Percentiles rank a stretch among this genome's conserved stretches.
Evolutionary conservation across 92 coral and sea anemone species (phyloP).

Genomic region (Siderastrea siderea): DNA sequence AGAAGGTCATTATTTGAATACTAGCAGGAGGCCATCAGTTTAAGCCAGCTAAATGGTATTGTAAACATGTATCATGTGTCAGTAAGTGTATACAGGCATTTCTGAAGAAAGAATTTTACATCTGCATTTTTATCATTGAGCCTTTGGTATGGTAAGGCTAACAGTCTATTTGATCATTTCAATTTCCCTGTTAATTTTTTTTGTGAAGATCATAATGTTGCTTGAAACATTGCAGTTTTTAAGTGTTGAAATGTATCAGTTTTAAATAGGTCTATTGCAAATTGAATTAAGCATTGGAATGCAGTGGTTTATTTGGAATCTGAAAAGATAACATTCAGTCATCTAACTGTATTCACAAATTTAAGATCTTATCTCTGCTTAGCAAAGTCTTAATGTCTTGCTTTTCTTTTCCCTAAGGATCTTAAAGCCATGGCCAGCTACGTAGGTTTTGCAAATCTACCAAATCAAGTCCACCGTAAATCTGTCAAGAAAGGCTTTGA

Average conservation of each 20-base stretch:
- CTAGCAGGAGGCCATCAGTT: too few relatives aligned
- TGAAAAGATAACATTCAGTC: too few relatives aligned
- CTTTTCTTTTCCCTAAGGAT: constrained; percentile 20
- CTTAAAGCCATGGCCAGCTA: constrained; percentile 78
- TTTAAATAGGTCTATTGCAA: background rate
- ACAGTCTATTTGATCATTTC: background rate
- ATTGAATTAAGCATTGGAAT: background rate
- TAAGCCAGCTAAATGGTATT: too few relatives aligned
- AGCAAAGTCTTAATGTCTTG: background rate
- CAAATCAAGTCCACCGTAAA: constrained; percentile 98
- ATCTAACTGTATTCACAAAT: background rate
- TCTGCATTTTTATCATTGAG: too few relatives aligned
- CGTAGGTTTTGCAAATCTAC: constrained; percentile 98
- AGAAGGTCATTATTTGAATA: too few relatives aligned
- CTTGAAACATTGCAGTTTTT: background rate
- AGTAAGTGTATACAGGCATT: too few relatives aligned
- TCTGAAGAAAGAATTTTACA: too few relatives aligned
- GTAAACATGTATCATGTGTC: too few relatives aligned
- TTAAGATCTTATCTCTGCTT: too few relatives aligned
- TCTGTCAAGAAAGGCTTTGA: constrained; percentile 99
- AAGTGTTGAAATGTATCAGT: constrained; percentile 5
- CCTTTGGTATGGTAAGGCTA: too few relatives aligned
- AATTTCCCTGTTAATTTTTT: too few relatives aligned
- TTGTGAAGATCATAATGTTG: background rate
- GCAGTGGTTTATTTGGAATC: background rate